These are phyloP conservation scores for Stegodyphus mimosarum DNA, from an alignment of 1,140 invertebrate genomes.

Conservation along the genomic window DNA sequence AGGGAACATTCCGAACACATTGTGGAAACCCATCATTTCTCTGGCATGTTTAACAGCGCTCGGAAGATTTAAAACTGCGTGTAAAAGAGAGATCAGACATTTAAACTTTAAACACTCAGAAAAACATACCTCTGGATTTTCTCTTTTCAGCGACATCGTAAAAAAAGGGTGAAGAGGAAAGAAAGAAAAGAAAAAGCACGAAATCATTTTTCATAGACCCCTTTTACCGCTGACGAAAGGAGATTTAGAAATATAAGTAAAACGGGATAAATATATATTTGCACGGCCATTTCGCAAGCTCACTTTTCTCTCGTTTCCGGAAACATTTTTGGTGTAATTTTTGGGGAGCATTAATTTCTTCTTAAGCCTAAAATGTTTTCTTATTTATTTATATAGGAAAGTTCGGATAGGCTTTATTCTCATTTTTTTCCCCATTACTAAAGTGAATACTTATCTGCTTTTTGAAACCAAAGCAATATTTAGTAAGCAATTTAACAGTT, in stretches of 20 bases:
- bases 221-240: slow-evolving; percentile 19
- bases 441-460: no score
- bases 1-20: no score
- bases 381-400: no score
- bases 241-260: slow-evolving; percentile 3
- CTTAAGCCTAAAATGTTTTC: not conserved
- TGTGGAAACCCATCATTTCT: not conserved
- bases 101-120: not conserved
- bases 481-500: no score
- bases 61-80: not conserved
- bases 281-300: not conserved
- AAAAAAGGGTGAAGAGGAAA: not conserved
- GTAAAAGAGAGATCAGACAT: not conserved
- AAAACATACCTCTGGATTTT: not conserved
- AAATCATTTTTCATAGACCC: slow-evolving; percentile 14
- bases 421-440: no score
- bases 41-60: not conserved
- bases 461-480: no score
- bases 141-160: not conserved
- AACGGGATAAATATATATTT: slow-evolving; percentile 48
- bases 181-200: not conserved
- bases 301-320: not conserved
- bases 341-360: slow-evolving; percentile 49
- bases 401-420: no score
- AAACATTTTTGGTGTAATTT: slow-evolving; percentile 28